phyloP scores from a whole-genome alignment of 1,140 invertebrate genomes.

The Atta colombica region DNA sequence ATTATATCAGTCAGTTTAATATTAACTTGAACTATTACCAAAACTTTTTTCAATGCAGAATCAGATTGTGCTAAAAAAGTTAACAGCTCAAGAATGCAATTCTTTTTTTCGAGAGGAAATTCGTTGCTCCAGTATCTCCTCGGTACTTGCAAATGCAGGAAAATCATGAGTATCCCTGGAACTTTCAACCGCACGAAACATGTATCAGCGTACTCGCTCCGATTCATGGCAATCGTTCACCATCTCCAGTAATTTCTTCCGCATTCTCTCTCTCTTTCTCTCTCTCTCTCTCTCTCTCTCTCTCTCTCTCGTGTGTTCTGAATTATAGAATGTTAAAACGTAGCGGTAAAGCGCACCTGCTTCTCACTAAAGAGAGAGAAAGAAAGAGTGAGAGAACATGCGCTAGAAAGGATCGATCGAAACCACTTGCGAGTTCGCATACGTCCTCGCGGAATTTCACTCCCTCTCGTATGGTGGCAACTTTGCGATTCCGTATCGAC shows the following conservation, averaged over 20 bases:
- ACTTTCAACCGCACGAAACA: slow-evolving; percentile 55
- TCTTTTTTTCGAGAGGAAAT: neutral
- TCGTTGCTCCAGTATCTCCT: neutral
- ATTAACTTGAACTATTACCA: too few species aligned
- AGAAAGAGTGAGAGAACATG: neutral
- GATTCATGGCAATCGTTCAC: slow-evolving; percentile 62
- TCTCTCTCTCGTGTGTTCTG: slow-evolving; percentile 33
- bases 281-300: neutral
- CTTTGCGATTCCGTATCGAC: slow-evolving; percentile 64
- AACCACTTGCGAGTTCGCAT: slow-evolving; percentile 57
- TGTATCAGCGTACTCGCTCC: slow-evolving; percentile 21
- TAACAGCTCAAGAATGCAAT: slow-evolving; percentile 23
- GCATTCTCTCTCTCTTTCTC: neutral
- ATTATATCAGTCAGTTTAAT: too few species aligned
- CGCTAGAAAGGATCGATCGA: slow-evolving; percentile 56
- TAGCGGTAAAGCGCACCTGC: slow-evolving; percentile 52
- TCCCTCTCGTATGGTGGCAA: slow-evolving; percentile 50
- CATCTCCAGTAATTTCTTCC: slow-evolving; percentile 67
- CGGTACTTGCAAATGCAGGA: slow-evolving; percentile 15
- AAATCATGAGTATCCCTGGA: slow-evolving; percentile 57
- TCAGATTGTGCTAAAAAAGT: slow-evolving; percentile 10
- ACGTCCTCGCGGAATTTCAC: slow-evolving; percentile 61
- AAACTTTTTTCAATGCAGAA: neutral
- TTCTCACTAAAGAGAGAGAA: slow-evolving; percentile 29
- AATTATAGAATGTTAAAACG: slow-evolving; percentile 72